Evolutionary conservation across 2,888 invertebrate genomes (phyloP), one percentile per base, ranked within the genome.

Genomic region (Aleiodes testaceus): DNA sequence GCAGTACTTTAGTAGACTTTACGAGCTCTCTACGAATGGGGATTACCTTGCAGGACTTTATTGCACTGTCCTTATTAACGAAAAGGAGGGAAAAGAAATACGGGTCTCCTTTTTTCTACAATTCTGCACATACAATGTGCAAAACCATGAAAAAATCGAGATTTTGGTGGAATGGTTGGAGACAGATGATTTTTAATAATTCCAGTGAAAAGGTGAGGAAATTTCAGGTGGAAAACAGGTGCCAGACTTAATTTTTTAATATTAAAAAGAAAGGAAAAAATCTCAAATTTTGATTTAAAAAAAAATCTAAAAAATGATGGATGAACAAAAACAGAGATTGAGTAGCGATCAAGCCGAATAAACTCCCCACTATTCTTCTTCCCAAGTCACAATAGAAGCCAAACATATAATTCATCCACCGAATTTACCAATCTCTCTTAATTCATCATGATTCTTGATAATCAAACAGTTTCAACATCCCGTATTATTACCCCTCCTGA

Each of bases 1-100:
- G 78, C 80, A 71, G 55, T 72, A 79, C 77, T 36, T 36, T 36
- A 36, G 2, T 2, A 36, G 7, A 36, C 36, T 78, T 80, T 81
- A 79, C 74, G 78, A 79, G 79, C 79, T 79, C 79, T 82, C 77
- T 74, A 77, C 81, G 83, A 82, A 84, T 83, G 83, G 82, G 80
- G 81, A 82, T 84, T 81, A 80, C 78, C 80, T 82, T 82, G 82
- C 84, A 78, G 71, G 76, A 74, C 79, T 80, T 82, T 81, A 83
- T 83, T 80, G 80, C 75, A 75, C 77, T 76, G 6, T 47, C 82
- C 81, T 79, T 80, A 79, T 81, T 77, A 80, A 76, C 69, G 26
- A 26, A 22, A 18, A 63, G 50, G 18, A 47, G 50, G 45, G 69
- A 63, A 16, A 16, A 59, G 50, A 36, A 55, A 52, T 61, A 67